These are phyloP conservation scores for Umimayanthus chanpuru DNA, from an alignment of 92 coral and sea anemone species.

Conservation along the genomic window DNA sequence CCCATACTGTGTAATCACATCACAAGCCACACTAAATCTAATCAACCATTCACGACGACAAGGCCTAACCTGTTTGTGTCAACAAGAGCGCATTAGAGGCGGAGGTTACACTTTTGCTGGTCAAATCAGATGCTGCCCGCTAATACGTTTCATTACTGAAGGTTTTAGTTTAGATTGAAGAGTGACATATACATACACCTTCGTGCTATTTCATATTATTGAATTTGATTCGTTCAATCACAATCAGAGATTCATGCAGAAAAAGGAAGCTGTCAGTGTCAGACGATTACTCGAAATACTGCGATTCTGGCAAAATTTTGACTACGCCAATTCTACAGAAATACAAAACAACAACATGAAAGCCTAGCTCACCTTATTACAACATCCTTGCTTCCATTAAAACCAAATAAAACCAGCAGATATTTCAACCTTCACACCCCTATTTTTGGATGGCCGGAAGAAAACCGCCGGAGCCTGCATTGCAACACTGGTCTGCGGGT, in stretches of 20 bases:
- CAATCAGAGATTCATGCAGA: neutral
- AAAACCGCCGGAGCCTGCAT: slow-evolving; percentile 31
- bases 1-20: neutral
- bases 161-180: neutral
- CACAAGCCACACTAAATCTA: neutral
- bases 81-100: slow-evolving; percentile 1
- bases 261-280: neutral
- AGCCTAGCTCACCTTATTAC: slow-evolving; percentile 19
- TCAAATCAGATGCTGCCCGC: neutral
- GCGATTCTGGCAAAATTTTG: neutral
- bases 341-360: neutral
- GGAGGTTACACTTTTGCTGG: neutral
- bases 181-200: neutral
- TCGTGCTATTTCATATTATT: neutral
- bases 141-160: neutral
- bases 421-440: slow-evolving; percentile 34
- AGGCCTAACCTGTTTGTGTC: slow-evolving; percentile 8
- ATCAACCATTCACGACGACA: neutral
- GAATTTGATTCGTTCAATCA: neutral
- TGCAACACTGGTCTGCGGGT: neutral
- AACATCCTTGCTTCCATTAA: neutral
- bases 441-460: slow-evolving; percentile 18
- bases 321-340: neutral
- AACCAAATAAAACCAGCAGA: slow-evolving; percentile 3
- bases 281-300: neutral